Base-by-base conservation (phyloP, 1,140 invertebrate genomes). In the Paraescarpia echinospica region DNA sequence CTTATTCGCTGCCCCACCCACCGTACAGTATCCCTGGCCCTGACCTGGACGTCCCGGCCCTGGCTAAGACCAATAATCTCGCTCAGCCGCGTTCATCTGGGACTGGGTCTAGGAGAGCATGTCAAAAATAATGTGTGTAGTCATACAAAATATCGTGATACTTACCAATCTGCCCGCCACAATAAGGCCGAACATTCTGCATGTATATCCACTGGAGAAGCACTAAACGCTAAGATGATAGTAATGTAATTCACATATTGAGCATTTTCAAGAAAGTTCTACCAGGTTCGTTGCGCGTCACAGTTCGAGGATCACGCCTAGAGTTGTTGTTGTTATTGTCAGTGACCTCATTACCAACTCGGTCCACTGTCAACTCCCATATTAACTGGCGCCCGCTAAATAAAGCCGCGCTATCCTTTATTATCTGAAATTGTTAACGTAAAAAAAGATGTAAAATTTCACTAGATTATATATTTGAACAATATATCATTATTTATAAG, bases 271-370 rank as follows among this genome's bases (percentile, higher is more conserved):
- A 77, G 59, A 77, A 41, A 77, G 59, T 77, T 77, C 59, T 77
- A 77, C 59, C 59, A 77, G 2, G 18, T 77, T 77, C 12, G 8
- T 77, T 31, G 22, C 22, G 27, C 59, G 59, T 77, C 59, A 27
- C 27, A 18, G 18, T 31, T 77, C 27, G 59, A 22, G 59, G 59
- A 77, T 77, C 27, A 41, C 41, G 41, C 41, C 41, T 41, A 12
- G 59, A 51, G 48, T 51, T 51, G 59, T 77, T 77, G 59, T 77
- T 77, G 59, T 77, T 77, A 77, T 77, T 77, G 59, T 77, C 59
- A 77, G 59, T 77, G 59, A 77, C 59, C 59, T 77, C 59, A 27
- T 77, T 77, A 77, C 59, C 59, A 77, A 77, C 59, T 18, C 59
- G 22, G 59, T 31, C 22, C 59, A 27, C 22, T 22, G 8, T 27